Evolutionary conservation across 2,113 vertebrate species (phyloP), one percentile per base, ranked within the genome.

Genomic region (Catagonus wagneri): DNA sequence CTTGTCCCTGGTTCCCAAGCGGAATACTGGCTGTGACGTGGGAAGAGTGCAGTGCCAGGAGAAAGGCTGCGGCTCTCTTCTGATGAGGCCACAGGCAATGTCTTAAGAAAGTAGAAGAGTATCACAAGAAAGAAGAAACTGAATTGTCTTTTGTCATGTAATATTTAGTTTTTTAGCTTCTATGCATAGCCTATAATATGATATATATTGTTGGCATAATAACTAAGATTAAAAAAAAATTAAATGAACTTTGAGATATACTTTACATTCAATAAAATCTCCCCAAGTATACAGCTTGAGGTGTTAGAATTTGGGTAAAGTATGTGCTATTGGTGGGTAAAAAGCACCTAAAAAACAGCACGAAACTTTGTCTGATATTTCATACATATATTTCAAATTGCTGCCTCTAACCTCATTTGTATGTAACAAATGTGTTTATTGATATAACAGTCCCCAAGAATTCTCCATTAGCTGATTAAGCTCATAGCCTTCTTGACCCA

Each of bases 391-490:
- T 88, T 50, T 83, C 54, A 75, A 27, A n/a, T 81, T 72, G 78
- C 27, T 76, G 75, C 32, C 56, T 91, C 15, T 71, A 13, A 88
- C 93, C 13, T 88, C 32, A 54, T 56, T 66, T 65, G 44, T 65
- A 80, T 60, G 27, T 95, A 79, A 85, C 74, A 76, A 27, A 61
- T 56, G 36, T 95, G 54, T 86, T 92, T 93, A 66, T 66, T 36
- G 61, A 22, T 85, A 54, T 68, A 93, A 63, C 81, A 71, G 61
- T 80, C 44, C 54, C 16, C 75, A 76, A 61, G 90, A 79, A 69
- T 61, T 87, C 23, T 60, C n/a, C 58, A 71, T 93, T 95, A 90
- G 75, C 32, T 83, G 17, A 93, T 95, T 93, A 92, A 95, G 52
- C 66, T 89, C n/a, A 13, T 52, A 86, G 29, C 11, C 29, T 32